phyloP scores from a whole-genome alignment of 2,113 vertebrate genomes.

The Riparia riparia region DNA sequence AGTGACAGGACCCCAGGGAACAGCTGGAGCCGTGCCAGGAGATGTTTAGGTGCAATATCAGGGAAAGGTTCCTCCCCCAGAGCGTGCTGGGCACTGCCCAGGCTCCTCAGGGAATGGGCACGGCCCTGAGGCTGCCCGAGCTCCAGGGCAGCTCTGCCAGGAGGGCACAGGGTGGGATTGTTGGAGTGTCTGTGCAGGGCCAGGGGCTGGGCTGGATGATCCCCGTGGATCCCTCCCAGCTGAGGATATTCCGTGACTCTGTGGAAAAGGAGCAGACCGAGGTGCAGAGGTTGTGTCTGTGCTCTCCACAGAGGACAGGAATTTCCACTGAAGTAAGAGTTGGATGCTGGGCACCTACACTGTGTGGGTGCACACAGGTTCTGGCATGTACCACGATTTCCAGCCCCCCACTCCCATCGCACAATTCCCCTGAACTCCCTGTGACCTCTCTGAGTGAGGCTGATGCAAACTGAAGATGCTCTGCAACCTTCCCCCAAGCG shows the following conservation, averaged over 20 bases:
- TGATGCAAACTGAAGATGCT: not conserved
- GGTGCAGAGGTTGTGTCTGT: not conserved
- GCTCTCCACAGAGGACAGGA: not conserved
- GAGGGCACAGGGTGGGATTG: not conserved
- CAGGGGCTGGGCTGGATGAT: fast-evolving
- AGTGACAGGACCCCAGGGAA: not conserved
- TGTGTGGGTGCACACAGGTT: not conserved
- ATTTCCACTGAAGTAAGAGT: not conserved
- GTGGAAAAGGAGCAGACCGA: not conserved
- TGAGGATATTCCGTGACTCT: not conserved
- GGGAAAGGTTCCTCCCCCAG: not conserved
- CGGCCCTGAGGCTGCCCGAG: not conserved
- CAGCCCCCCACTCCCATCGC: not conserved
- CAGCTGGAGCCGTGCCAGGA: not conserved
- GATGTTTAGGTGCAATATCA: fast-evolving
- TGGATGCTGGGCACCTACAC: not conserved
- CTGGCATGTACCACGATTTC: not conserved
- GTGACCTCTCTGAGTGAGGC: not conserved
- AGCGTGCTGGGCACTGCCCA: not conserved
- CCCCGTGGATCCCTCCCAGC: fast-evolving
- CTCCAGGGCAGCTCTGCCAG: fast-evolving
- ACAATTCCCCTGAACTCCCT: not conserved
- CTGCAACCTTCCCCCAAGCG: not conserved
- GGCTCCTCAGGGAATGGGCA: not conserved
- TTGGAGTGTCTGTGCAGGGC: not conserved